Evolutionary conservation across 2,888 invertebrate genomes (phyloP).

Genomic region (Ochropleura leucogaster): DNA sequence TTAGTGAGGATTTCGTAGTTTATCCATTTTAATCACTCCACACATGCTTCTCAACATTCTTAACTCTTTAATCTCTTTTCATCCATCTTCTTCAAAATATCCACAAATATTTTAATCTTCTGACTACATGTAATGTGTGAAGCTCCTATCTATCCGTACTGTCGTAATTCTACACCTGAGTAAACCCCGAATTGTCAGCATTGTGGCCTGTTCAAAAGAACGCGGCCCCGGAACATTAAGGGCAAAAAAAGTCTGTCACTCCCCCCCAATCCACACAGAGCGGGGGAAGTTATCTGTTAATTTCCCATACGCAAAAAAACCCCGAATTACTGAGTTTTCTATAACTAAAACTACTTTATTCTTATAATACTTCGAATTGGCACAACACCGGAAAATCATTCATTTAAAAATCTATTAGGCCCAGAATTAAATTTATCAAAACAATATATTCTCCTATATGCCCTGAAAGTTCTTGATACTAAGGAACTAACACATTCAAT

Average conservation of each 20-base stretch:
- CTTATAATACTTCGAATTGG: not conserved
- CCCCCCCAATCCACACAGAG: no score
- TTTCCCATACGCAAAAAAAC: no score
- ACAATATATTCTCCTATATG: not conserved
- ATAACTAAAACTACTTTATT: not conserved
- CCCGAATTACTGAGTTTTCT: not conserved
- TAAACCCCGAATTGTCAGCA: no score
- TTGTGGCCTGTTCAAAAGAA: no score
- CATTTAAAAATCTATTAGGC: not conserved
- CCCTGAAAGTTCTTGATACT: slow-evolving; percentile 10
- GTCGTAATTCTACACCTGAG: not conserved
- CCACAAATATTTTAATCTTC: not conserved
- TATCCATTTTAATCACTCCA: no score
- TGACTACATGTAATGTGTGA: not conserved
- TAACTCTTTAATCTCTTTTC: no score
- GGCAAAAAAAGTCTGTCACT: no score
- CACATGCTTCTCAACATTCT: no score
- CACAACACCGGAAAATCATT: not conserved
- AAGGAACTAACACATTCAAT: slow-evolving; percentile 21
- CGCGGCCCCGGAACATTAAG: no score
- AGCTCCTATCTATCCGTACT: not conserved
- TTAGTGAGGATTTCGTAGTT: no score
- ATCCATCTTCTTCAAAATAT: no score
- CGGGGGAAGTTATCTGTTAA: no score
- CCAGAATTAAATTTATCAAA: not conserved